phyloP scores from a whole-genome alignment of 2,113 vertebrate species.

The Pollachius pollachius region DNA sequence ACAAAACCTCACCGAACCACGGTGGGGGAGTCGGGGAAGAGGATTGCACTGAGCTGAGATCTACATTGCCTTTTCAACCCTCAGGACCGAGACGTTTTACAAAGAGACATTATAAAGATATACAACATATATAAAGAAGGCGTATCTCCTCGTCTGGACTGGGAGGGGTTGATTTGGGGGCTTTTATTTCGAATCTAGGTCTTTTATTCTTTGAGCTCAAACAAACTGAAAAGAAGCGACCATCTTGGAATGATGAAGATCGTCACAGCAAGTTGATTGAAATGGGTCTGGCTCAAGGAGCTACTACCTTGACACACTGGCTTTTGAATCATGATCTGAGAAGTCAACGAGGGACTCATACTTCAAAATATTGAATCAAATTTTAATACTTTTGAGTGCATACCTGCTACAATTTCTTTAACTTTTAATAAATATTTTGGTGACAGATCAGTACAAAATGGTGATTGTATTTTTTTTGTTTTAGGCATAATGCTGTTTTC shows the following conservation, averaged over 20 bases:
- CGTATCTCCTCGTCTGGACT: constrained; percentile 66
- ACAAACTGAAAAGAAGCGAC: constrained; percentile 50
- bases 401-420: constrained; percentile 54
- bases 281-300: not conserved
- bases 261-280: not conserved
- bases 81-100: constrained; percentile 77
- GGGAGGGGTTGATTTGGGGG: constrained; percentile 60
- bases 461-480: constrained; percentile 62
- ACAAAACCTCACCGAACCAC: constrained; percentile 19
- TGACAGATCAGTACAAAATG: constrained; percentile 59
- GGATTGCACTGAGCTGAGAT: constrained; percentile 63
- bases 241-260: constrained; percentile 26
- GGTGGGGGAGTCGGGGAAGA: constrained; percentile 45
- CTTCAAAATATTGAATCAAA: constrained; percentile 48
- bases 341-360: constrained; percentile 40
- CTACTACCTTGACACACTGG: constrained; percentile 39
- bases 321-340: constrained; percentile 46
- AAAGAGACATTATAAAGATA: constrained; percentile 70
- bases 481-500: constrained; percentile 58
- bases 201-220: constrained; percentile 46
- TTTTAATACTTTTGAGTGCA: constrained; percentile 65
- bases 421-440: constrained; percentile 61
- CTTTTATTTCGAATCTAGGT: constrained; percentile 61
- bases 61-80: constrained; percentile 73
- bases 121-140: constrained; percentile 45